phyloP scores from a whole-genome alignment of 1,140 invertebrate genomes.

The Olivierus martensii region DNA sequence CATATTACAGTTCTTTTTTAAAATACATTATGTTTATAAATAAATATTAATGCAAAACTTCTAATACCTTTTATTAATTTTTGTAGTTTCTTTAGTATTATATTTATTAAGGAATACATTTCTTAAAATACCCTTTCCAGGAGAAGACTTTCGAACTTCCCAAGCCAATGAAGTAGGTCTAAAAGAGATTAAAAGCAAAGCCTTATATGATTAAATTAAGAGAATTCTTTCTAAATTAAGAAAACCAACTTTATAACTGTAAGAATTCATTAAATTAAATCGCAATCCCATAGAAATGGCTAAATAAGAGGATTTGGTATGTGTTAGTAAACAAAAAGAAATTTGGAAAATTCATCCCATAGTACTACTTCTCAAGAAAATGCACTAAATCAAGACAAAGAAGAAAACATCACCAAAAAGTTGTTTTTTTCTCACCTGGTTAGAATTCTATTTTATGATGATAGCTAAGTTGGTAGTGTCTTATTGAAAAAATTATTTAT shows the following conservation, averaged over 20 bases:
- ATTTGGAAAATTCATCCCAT: too few species aligned
- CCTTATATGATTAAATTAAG: too few species aligned
- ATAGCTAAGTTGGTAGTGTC: not conserved
- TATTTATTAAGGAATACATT: constrained; percentile 16
- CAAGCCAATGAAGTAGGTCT: constrained; percentile 77
- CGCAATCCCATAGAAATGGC: too few species aligned
- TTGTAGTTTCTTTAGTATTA: not conserved
- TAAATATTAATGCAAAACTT: not conserved
- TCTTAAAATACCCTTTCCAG: constrained; percentile 34
- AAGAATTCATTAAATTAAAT: too few species aligned
- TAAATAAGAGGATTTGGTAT: too few species aligned
- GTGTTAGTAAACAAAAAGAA: too few species aligned
- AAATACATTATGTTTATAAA: not conserved
- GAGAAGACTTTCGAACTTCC: constrained; percentile 87
- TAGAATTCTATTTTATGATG: not conserved
- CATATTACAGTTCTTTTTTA: not conserved
- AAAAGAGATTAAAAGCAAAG: too few species aligned
- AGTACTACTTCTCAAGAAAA: too few species aligned
- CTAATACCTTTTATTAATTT: not conserved
- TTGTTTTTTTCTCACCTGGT: not conserved
- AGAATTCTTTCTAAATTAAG: too few species aligned
- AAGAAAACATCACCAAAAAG: too few species aligned
- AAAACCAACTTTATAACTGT: too few species aligned
- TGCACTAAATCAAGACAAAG: too few species aligned
- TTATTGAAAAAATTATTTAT: not conserved